Base-by-base conservation (phyloP, 2,888 invertebrate genomes). In the Aelia acuminata region DNA sequence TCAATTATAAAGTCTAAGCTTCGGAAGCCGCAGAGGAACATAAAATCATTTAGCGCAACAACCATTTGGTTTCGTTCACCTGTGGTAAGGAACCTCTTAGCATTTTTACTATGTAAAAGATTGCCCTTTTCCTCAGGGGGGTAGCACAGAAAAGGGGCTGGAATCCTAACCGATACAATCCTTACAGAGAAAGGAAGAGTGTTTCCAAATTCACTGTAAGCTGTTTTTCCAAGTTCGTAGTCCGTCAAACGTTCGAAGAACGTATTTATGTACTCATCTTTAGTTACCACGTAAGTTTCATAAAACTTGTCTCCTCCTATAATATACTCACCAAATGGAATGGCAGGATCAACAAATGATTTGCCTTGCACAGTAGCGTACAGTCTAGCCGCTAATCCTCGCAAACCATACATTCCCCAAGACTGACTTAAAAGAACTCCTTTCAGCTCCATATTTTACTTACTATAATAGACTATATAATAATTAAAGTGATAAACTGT, bases 351-450 rank as follows among this genome's bases (percentile, higher is more conserved):
- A 1, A 80, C 0, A n/a, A 11, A 3, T 8, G 3, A 0, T n/a
- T 47, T 43, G 15, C 2, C 20, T n/a, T 80, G 39, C 15, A 4
- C 39, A 31, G 3, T 4, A 22, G n/a, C 80, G 35, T 80, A 80
- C 4, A 80, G 43, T 80, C 43, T 20, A n/a, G n/a, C 80, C 4
- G 80, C 80, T 39, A 80, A 47, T 5, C 43, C 80, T 43, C 22
- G 3, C 3, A n/a, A 2, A 3, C 80, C 80, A n/a, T 0, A 13
- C 43, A 43, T 47, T 80, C 80, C 80, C 80, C 80, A 80, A n/a
- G 80, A 43, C n/a, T 80, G 80, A 43, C 80, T n/a, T n/a, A 47
- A n/a, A 39, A 80, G 80, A 22, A 43, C 80, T n/a, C 80, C 80
- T n/a, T 80, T 80, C 43, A 80, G 15, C 43, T 80, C 80, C 80